Base-by-base conservation (phyloP, 1,140 invertebrate genomes). In the Teleogryllus occipitalis region DNA sequence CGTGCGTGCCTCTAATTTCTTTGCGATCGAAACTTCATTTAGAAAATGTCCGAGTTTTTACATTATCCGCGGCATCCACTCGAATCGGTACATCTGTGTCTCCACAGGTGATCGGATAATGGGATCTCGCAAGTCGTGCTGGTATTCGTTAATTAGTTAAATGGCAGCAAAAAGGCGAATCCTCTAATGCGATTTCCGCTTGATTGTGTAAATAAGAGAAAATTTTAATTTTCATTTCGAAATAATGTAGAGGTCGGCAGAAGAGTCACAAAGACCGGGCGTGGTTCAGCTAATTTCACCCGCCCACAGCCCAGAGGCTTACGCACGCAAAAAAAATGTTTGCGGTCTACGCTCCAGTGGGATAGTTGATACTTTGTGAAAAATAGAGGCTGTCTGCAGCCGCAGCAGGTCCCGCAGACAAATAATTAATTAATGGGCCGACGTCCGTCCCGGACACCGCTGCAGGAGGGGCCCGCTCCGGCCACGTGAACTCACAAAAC, bases 341-440 rank as follows among this genome's bases (percentile, higher is more conserved):
- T 65, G 54, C 54, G 54, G 54, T 65, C 54, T 65, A 65, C 7
- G 54, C 54, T 65, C 54, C 54, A 65, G 18, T 18, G 54, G 54
- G 54, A 65, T 65, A 65, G 54, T 65, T 65, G 54, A 65, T 65
- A 65, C 54, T 65, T 65, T 65, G 54, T 65, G 7, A 65, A 65
- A 65, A 65, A 65, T 65, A 65, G 54, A 65, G 54, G 54, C 54
- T 65, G 54, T 65, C 54, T 65, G 54, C 10, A 65, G 18, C 54
- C 54, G 18, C 54, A 65, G 54, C 54, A 65, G 54, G 54, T 65
- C 54, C 54, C 54, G 54, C 54, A 65, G 54, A 65, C 54, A 65
- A 65, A 65, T 65, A 65, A 65, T 65, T 65, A 65, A 65, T 65
- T 65, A 65, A 65, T 65, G 54, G 54, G 54, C 54, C 54, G 18